Percentiles rank a stretch among this genome's conserved stretches.
phyloP scores from a whole-genome alignment of 2,113 vertebrate genomes.

The Acinonyx jubatus region DNA sequence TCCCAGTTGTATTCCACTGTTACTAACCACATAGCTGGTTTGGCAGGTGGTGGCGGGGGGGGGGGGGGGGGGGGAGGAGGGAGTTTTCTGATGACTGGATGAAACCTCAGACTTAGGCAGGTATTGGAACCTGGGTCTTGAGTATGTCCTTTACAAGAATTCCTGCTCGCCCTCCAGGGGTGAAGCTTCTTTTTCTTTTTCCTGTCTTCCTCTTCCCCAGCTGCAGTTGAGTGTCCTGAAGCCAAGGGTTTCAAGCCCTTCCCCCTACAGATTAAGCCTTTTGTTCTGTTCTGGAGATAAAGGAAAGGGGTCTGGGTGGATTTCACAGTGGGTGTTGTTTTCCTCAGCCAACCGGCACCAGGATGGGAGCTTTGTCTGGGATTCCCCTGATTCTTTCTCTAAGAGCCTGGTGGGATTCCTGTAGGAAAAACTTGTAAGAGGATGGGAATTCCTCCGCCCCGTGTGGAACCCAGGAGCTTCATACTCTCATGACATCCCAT shows the following conservation, averaged over 20 bases:
- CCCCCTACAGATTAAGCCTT: neutral
- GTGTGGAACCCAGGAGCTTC: neutral
- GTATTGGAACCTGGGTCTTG: constrained; percentile 8
- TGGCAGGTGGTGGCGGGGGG: neutral
- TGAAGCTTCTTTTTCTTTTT: neutral
- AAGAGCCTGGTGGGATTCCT: neutral
- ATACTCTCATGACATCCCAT: neutral
- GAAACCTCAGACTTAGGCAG: constrained; percentile 10
- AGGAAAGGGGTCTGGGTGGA: neutral
- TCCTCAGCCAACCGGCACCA: neutral
- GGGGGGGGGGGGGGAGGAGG: neutral
- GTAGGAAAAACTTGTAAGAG: constrained; percentile 32
- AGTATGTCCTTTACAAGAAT: constrained; percentile 8
- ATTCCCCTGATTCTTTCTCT: neutral
- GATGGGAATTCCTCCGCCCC: neutral
- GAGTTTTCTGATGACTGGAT: constrained; percentile 43
- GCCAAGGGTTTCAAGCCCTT: neutral
- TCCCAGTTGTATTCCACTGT: constrained; percentile 21
- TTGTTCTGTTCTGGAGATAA: constrained; percentile 47
- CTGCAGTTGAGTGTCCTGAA: constrained; percentile 3
- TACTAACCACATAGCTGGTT: constrained; percentile 5
- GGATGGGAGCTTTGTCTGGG: neutral
- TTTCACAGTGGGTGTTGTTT: constrained; percentile 43
- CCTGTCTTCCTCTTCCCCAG: neutral
- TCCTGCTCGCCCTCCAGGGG: neutral